Conservation (phyloP, 2,797 vertebrate species). For the Pseudotriccus pelzelni region DNA sequence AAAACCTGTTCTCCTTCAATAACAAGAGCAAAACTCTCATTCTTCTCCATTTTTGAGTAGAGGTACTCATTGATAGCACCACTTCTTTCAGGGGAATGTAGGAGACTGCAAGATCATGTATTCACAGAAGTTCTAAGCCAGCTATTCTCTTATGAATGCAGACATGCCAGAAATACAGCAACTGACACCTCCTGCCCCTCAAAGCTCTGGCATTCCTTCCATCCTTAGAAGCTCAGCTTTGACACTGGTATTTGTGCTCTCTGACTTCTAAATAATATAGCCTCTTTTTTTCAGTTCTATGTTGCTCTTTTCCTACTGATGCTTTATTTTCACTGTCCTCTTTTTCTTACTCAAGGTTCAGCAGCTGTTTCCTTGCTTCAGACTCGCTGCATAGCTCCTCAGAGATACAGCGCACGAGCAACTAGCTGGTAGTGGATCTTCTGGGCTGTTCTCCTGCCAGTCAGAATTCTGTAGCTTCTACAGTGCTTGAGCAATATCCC, state of each 20-base stretch:
- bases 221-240: neutral
- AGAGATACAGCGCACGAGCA: neutral
- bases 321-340: neutral
- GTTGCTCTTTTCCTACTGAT: neutral
- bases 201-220: neutral
- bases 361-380: neutral
- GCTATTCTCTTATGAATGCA: neutral
- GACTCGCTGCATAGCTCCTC: neutral
- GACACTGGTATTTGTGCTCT: neutral
- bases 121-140: neutral
- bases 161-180: neutral
- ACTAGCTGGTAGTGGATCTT: neutral
- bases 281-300: neutral
- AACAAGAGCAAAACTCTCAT: neutral
- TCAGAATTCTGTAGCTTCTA: neutral
- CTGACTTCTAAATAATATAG: neutral
- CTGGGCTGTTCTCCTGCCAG: neutral
- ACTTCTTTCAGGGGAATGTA: neutral
- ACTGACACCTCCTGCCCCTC: rapidly evolving
- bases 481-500: neutral
- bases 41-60: neutral
- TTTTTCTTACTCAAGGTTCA: neutral
- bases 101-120: neutral
- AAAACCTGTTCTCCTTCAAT: neutral
- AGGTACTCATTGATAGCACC: neutral